Conservation (phyloP, 1,140 invertebrate species). For the Drosophila lacteicornis region DNA sequence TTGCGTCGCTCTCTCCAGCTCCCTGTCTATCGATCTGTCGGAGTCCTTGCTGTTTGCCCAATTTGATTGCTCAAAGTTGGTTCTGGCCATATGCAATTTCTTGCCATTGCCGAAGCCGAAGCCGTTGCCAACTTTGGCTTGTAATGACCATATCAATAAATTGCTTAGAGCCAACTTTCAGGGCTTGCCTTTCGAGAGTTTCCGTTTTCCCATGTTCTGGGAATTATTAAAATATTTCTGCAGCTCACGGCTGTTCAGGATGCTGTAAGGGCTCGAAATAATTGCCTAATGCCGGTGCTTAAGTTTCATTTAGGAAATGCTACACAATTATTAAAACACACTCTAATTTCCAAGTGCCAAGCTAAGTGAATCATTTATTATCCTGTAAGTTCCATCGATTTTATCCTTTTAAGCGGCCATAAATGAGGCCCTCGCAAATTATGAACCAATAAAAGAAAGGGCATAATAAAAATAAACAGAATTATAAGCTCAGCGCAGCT, state of each 20-base stretch:
- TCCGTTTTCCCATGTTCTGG: conserved; percentile 40
- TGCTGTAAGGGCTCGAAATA: not conserved
- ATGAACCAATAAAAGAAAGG: conserved; percentile 45
- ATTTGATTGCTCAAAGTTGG: conserved; percentile 81
- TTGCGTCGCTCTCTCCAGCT: not conserved
- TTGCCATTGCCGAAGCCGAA: conserved; percentile 53
- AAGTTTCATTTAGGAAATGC: not conserved
- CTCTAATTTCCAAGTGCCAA: not conserved
- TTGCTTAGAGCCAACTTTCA: conserved; percentile 17
- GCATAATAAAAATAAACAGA: conserved; percentile 63
- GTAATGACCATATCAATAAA: conserved; percentile 79
- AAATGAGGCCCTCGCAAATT: conserved; percentile 52
- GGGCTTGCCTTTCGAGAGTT: conserved; percentile 7
- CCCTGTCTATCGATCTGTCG: not conserved
- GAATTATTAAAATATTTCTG: conserved; percentile 4
- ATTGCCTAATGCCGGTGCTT: not conserved
- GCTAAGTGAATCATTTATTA: not conserved
- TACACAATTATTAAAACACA: conserved; percentile 1
- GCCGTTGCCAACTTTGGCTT: conserved; percentile 49
- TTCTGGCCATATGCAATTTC: conserved; percentile 66
- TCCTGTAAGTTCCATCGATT: conserved; percentile 12
- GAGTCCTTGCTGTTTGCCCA: conserved; percentile 56
- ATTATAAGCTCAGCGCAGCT: conserved; percentile 69
- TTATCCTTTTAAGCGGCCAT: conserved; percentile 53
- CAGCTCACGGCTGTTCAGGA: not conserved